Base-by-base conservation (phyloP, 1,140 invertebrate genomes). In the Aradophagus sp. region DNA sequence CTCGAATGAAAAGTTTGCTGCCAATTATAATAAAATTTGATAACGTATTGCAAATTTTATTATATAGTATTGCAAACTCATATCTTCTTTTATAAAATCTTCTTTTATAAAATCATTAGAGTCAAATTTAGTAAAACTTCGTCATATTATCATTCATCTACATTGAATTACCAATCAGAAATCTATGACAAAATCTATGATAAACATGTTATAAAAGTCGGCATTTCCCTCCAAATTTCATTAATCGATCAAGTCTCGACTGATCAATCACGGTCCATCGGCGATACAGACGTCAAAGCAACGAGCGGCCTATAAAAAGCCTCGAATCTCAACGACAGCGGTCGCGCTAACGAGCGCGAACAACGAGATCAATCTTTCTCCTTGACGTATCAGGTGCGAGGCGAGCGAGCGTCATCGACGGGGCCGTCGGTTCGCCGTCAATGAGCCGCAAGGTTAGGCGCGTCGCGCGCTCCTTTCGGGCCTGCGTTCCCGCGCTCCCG, bases 351-450 rank as follows among this genome's bases (percentile, higher is more conserved):
- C 38, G 27, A 44, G 29, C 50, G 44, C 26, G 15, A 31, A 59
- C 55, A 59, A 48, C 35, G 56, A 61, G 35, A 62, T 62, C 45
- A 48, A 41, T 39, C 39, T 35, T 14, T 55, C 53, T 45, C 47
- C 36, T 62, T 62, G 44, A 36, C 38, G 39, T 44, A 52, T 62
- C 58, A 62, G 58, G 58, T 62, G 58, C 47, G 31, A 42, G 34
- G 38, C 58, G 26, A 32, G 34, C 14, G 17, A 53, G 19, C 56
- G 47, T 52, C 38, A 52, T 44, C 38, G 47, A 52, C 47, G 34
- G 5, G 29, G 10, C 19, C 13, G 16, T 50, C 23, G 29, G n/a
- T n/a, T 44, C 41, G 38, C 39, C 55, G 34, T 39, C 56, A 61
- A 42, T 50, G 27, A 50, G 45, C 12, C 19, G 32, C 59, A 52